Evolutionary conservation across 2,797 vertebrate species (phyloP).

Genomic region (Smutsia gigantea): DNA sequence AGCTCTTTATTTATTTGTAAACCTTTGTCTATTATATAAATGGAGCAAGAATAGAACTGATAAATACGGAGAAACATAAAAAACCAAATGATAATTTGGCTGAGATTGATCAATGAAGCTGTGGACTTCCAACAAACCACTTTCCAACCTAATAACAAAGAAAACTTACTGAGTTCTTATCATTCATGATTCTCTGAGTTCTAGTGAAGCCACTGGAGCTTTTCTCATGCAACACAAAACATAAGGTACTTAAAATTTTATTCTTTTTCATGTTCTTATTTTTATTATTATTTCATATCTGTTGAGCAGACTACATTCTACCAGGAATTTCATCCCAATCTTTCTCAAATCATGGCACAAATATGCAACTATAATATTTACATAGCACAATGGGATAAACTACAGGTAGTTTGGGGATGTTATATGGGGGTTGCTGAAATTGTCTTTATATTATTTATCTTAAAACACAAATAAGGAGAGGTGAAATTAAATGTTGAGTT

Average conservation of each 20-base stretch:
- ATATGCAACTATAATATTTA: neutral
- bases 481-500: neutral
- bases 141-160: neutral
- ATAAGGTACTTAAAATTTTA: neutral
- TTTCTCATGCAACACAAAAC: neutral
- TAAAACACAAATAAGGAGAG: neutral
- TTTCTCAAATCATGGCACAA: neutral
- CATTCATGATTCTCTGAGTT: neutral
- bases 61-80: neutral
- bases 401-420: neutral
- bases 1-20: neutral
- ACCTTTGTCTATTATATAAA: neutral
- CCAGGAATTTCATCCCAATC: neutral
- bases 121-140: neutral
- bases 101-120: neutral
- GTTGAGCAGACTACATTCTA: neutral
- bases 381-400: neutral
- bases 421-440: neutral
- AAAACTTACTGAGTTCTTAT: neutral
- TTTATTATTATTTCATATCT: neutral
- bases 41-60: neutral
- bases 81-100: neutral
- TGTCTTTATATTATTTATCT: neutral
- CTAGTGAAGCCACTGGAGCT: neutral
- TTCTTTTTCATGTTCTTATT: neutral